phyloP scores from a whole-genome alignment of 2,888 invertebrate genomes.

The Parascotia fuliginaria region DNA sequence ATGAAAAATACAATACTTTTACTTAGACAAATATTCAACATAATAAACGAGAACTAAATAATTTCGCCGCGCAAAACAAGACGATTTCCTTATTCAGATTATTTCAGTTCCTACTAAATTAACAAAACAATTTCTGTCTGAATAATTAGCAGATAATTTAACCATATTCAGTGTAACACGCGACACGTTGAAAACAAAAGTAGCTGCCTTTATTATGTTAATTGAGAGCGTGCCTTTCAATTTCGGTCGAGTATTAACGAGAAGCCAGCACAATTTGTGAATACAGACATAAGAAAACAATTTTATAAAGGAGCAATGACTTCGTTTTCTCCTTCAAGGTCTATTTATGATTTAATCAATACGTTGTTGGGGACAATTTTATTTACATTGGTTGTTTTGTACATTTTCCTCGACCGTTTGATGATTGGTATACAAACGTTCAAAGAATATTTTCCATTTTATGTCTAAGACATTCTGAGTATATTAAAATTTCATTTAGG shows the following conservation, averaged over 20 bases:
- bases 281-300: slow-evolving; percentile 25
- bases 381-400: slow-evolving; percentile 3
- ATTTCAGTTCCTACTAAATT: slow-evolving; percentile 12
- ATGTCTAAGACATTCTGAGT: too few species aligned
- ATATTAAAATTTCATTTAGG: too few species aligned
- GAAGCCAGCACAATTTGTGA: slow-evolving; percentile 41
- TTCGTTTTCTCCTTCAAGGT: slow-evolving; percentile 15
- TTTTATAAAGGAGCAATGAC: slow-evolving; percentile 28
- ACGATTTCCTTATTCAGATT: neutral
- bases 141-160: slow-evolving; percentile 22
- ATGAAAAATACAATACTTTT: neutral
- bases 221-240: slow-evolving; percentile 62
- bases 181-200: slow-evolving; percentile 46
- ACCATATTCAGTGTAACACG: slow-evolving; percentile 19
- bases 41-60: neutral
- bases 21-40: neutral
- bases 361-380: slow-evolving; percentile 2
- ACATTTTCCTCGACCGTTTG: neutral
- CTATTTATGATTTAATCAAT: slow-evolving; percentile 6
- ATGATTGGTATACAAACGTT: neutral
- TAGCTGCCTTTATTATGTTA: slow-evolving; percentile 59
- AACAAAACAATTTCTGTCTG: slow-evolving; percentile 8
- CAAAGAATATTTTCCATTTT: neutral
- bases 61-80: neutral
- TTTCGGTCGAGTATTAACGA: slow-evolving; percentile 57